phyloP scores from a whole-genome alignment of 2,888 invertebrate species.

The Hemicrepidius hirtus region DNA sequence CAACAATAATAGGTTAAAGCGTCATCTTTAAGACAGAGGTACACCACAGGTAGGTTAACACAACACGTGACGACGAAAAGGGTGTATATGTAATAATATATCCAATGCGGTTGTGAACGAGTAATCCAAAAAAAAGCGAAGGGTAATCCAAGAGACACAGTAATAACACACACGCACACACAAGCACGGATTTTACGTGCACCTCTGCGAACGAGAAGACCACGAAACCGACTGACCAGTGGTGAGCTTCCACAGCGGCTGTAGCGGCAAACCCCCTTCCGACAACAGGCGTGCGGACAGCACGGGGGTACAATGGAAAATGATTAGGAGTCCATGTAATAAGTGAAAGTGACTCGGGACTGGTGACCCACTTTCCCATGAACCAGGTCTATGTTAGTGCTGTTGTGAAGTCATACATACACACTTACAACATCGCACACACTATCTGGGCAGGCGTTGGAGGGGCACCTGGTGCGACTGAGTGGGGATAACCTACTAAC shows the following conservation, averaged over 20 bases:
- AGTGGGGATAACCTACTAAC: constrained; percentile 88
- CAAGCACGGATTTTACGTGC: constrained; percentile 33
- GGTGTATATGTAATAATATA: background rate
- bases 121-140: constrained; percentile 53
- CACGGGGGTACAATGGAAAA: constrained; percentile 81
- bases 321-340: constrained; percentile 87
- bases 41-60: constrained; percentile 33
- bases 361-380: constrained; percentile 91
- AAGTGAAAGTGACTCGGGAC: constrained; percentile 89
- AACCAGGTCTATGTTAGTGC: constrained; percentile 94
- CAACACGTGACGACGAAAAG: constrained; percentile 8
- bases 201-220: constrained; percentile 50
- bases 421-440: constrained; percentile 67
- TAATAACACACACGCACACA: constrained; percentile 49
- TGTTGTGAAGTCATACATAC: constrained; percentile 70
- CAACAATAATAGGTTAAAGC: constrained; percentile 13
- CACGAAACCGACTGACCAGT: constrained; percentile 53
- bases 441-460: constrained; percentile 63
- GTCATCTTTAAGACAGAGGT: constrained; percentile 23
- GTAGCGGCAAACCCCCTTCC: constrained; percentile 66
- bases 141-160: constrained; percentile 52
- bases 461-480: constrained; percentile 68
- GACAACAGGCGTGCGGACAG: constrained; percentile 64
- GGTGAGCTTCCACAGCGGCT: constrained; percentile 57
- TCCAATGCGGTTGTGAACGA: constrained; percentile 1